phyloP scores from a whole-genome alignment of 2,888 invertebrate genomes.

The Leptogaster cylindrica region DNA sequence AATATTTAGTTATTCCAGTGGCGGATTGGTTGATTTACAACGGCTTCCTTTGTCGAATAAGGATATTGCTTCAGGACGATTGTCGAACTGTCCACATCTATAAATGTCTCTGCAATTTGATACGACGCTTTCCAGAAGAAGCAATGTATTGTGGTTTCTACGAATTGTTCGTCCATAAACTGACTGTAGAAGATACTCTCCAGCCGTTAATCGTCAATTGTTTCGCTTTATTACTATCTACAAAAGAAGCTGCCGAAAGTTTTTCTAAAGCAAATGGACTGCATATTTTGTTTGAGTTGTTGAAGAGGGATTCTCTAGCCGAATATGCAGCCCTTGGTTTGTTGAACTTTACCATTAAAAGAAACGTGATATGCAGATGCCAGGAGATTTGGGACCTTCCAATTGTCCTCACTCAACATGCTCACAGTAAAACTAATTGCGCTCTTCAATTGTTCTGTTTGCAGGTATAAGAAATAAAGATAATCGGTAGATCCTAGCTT shows the following conservation, averaged over 20 bases:
- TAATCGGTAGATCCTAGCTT: neutral
- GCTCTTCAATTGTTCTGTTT: slow-evolving; percentile 55
- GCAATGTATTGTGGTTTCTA: slow-evolving; percentile 56
- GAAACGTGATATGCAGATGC: slow-evolving; percentile 54
- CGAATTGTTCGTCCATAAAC: slow-evolving; percentile 54
- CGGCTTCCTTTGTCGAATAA: slow-evolving; percentile 50
- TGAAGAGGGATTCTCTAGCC: slow-evolving; percentile 16
- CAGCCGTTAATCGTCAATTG: slow-evolving; percentile 55
- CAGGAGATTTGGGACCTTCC: slow-evolving; percentile 55
- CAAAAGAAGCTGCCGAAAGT: slow-evolving; percentile 53
- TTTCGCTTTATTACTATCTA: slow-evolving; percentile 56
- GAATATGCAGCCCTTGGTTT: slow-evolving; percentile 53
- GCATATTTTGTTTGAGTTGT: slow-evolving; percentile 51
- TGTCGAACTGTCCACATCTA: slow-evolving; percentile 52
- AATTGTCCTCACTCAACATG: slow-evolving; percentile 51
- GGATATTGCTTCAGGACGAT: slow-evolving; percentile 48
- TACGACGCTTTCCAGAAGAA: slow-evolving; percentile 53
- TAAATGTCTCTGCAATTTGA: slow-evolving; percentile 54
- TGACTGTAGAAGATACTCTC: slow-evolving; percentile 12
- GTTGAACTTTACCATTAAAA: slow-evolving; percentile 54
- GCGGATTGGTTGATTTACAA: slow-evolving; percentile 43
- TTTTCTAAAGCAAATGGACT: slow-evolving; percentile 54
- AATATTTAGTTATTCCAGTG: slow-evolving; percentile 47
- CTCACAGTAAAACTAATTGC: slow-evolving; percentile 49
- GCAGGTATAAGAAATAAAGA: slow-evolving; percentile 51